These are phyloP conservation scores for Agonopterix heracliana DNA, from an alignment of 2,888 invertebrate species.

Conservation along the genomic window DNA sequence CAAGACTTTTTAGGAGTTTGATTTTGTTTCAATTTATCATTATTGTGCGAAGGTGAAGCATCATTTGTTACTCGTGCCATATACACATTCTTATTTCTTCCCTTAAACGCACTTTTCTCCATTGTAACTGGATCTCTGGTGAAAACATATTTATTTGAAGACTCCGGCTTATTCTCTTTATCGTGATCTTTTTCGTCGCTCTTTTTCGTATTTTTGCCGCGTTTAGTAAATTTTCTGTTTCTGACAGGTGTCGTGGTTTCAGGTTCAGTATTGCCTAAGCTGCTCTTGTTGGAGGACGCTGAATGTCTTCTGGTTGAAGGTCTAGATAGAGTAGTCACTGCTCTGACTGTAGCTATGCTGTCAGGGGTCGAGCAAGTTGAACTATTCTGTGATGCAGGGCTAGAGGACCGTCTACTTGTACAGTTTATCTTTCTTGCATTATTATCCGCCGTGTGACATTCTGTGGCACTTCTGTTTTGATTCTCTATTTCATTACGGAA, in stretches of 20 bases:
- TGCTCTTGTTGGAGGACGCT: constrained; percentile 31
- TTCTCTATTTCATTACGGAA: constrained; percentile 32
- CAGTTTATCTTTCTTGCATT: constrained; percentile 18
- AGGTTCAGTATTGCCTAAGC: constrained; percentile 31
- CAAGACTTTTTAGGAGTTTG: constrained; percentile 29
- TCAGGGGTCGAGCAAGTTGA: constrained; percentile 56
- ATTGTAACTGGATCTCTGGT: constrained; percentile 23
- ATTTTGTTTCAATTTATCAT: constrained; percentile 22
- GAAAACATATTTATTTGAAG: constrained; percentile 25
- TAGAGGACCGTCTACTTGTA: constrained; percentile 22
- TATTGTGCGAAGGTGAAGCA: constrained; percentile 21
- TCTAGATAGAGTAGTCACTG: constrained; percentile 26
- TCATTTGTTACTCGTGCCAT: constrained; percentile 36
- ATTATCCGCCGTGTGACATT: constrained; percentile 21
- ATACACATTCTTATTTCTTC: constrained; percentile 35
- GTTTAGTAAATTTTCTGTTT: constrained; percentile 38
- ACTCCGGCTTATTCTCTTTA: constrained; percentile 52
- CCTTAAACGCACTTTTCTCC: constrained; percentile 25
- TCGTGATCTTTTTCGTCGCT: constrained; percentile 27
- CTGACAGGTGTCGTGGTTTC: constrained; percentile 30
- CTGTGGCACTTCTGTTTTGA: not conserved
- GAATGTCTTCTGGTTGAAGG: constrained; percentile 29
- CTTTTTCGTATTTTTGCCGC: constrained; percentile 29
- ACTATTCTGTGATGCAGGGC: constrained; percentile 43
- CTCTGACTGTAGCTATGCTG: constrained; percentile 52